Evolutionary conservation across 2,797 vertebrate genomes (phyloP).

Genomic region (Philypnodon macrostomus): DNA sequence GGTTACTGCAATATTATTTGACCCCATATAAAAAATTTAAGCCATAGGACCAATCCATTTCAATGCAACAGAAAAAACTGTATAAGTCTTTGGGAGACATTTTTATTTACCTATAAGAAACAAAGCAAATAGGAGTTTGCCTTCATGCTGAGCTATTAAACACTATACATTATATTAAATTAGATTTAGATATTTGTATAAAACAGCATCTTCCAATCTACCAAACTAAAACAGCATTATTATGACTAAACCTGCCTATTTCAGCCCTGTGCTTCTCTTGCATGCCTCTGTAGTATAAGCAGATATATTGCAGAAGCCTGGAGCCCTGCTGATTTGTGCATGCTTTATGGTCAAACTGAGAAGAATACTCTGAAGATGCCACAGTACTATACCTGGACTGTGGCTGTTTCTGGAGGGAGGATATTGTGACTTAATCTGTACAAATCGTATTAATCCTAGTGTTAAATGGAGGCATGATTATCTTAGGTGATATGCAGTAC

Average conservation of each 20-base stretch:
- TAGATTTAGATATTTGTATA: constrained; percentile 48
- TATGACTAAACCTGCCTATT: constrained; percentile 15
- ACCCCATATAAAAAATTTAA: too few species aligned
- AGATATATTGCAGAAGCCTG: constrained; percentile 58
- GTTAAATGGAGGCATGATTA: constrained; percentile 72
- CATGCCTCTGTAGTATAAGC: constrained; percentile 67
- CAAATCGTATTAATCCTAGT: constrained; percentile 62
- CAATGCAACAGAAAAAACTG: too few species aligned
- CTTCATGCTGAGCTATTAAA: constrained; percentile 13
- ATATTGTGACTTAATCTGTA: constrained; percentile 60
- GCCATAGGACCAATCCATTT: too few species aligned
- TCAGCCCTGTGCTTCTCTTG: constrained; percentile 53
- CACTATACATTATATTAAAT: constrained; percentile 16
- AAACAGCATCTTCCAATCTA: constrained; percentile 37
- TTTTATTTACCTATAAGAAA: constrained; percentile 2
- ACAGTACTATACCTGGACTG: constrained; percentile 42
- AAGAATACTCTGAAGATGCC: constrained; percentile 42
- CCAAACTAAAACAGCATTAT: constrained; percentile 19
- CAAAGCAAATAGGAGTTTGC: constrained; percentile 12
- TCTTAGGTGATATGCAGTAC: constrained; percentile 65
- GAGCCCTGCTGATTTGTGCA: constrained; percentile 63
- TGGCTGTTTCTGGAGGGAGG: constrained; percentile 47
- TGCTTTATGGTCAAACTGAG: constrained; percentile 53
- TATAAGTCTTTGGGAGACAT: too few species aligned
- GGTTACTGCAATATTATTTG: too few species aligned